These are phyloP conservation scores for Sphenodon punctatus DNA, from an alignment of 2,797 vertebrate genomes.

Conservation along the genomic window DNA sequence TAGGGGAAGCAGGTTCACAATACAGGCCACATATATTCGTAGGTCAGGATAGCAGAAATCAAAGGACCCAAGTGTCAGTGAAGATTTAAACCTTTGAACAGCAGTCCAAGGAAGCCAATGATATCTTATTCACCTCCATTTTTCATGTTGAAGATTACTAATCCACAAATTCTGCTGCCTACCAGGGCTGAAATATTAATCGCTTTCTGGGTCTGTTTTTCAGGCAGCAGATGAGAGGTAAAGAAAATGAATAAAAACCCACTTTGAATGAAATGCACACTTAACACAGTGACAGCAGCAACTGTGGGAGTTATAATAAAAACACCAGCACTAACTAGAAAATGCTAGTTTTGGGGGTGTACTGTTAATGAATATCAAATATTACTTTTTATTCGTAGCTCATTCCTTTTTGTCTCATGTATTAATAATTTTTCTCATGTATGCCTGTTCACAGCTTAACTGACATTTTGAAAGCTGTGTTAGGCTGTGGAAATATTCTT, in stretches of 20 bases:
- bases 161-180: not conserved
- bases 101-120: not conserved
- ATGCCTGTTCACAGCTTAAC: conserved; percentile 7
- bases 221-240: not conserved
- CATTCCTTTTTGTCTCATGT: not conserved
- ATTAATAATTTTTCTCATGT: not conserved
- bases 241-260: not conserved
- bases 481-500: not conserved
- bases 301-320: not conserved
- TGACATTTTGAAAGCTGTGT: conserved; percentile 18
- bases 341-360: not conserved
- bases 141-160: not conserved
- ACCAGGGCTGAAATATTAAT: not conserved
- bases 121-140: conserved; percentile 7
- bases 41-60: conserved; percentile 23
- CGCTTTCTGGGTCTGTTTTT: not conserved
- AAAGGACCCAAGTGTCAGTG: conserved; percentile 2
- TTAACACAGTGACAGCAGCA: not conserved
- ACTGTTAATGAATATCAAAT: too few relatives aligned
- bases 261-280: not conserved
- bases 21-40: not conserved
- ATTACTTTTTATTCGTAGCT: not conserved
- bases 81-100: conserved; percentile 28
- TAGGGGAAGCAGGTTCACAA: not conserved
- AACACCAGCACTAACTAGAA: not conserved